These are phyloP conservation scores for Sarcophilus harrisii DNA, from an alignment of 2,797 vertebrate genomes.

Conservation along the genomic window DNA sequence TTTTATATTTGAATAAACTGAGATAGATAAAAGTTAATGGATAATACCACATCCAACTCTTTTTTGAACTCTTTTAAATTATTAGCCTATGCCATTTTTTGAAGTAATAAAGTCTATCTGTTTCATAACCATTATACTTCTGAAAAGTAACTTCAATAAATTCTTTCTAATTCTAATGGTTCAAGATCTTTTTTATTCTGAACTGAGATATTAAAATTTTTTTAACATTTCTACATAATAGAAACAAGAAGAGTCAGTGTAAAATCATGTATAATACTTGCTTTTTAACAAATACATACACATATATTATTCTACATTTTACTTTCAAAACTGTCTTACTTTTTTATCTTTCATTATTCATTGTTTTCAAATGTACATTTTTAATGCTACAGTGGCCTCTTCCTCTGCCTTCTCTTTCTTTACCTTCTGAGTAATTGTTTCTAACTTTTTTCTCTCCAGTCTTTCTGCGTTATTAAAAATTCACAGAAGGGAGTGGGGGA, in stretches of 20 bases:
- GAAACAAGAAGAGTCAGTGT: not conserved
- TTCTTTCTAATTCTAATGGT: not conserved
- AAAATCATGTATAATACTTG: not conserved
- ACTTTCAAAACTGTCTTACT: not conserved
- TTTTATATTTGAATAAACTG: no score
- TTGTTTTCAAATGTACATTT: not conserved
- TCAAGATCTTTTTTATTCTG: not conserved
- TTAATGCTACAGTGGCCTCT: not conserved
- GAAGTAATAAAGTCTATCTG: not conserved
- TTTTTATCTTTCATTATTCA: not conserved
- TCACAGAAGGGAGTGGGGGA: not conserved
- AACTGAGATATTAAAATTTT: not conserved
- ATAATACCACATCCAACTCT: not conserved
- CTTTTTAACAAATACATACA: not conserved
- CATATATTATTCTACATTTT: not conserved
- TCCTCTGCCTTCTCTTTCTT: no score
- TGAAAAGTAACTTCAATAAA: not conserved
- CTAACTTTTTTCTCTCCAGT: not conserved
- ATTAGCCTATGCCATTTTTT: not conserved
- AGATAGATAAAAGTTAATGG: no score
- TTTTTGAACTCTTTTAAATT: not conserved
- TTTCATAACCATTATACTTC: not conserved
- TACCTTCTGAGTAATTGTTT: no score
- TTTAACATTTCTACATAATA: no score
- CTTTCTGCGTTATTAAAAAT: not conserved